Evolutionary conservation across 2,113 vertebrate species (phyloP).

Genomic region (Nycticorax nycticorax): DNA sequence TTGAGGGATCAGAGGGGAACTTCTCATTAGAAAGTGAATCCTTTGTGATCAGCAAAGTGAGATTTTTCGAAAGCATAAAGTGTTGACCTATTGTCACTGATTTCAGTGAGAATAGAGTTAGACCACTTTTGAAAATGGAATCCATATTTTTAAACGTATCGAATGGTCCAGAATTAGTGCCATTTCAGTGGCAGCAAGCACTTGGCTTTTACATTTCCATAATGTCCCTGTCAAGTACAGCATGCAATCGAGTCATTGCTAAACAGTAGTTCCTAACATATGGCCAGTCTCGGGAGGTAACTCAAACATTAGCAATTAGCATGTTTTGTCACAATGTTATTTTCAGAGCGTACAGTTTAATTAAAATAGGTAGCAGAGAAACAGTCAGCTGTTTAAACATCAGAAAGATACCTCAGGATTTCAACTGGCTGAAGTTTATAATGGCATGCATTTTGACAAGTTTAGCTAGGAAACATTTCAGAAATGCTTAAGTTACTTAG

Average conservation of each 20-base stretch:
- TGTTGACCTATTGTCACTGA: background rate
- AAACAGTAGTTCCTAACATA: slow-evolving; percentile 42
- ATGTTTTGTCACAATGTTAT: slow-evolving; percentile 61
- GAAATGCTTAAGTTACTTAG: background rate
- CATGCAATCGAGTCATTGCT: background rate
- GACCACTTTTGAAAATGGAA: background rate
- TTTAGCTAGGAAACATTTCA: slow-evolving; percentile 3
- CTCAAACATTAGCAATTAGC: slow-evolving; percentile 53
- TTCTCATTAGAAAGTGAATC: background rate
- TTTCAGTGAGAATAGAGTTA: background rate
- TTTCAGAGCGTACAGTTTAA: slow-evolving; percentile 61
- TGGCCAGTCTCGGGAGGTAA: slow-evolving; percentile 50
- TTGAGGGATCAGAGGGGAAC: background rate
- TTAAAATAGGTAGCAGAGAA: slow-evolving; percentile 57
- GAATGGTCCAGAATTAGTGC: background rate
- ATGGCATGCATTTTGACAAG: background rate
- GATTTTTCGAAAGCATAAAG: background rate
- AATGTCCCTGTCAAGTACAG: background rate
- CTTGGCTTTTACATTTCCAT: slow-evolving; percentile 13
- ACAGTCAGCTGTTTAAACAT: slow-evolving; percentile 47
- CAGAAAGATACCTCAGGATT: slow-evolving; percentile 24
- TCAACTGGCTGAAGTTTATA: background rate
- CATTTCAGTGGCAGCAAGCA: background rate
- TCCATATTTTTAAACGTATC: background rate
- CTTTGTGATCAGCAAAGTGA: background rate